phyloP scores from a whole-genome alignment of 2,888 invertebrate genomes.

The Spisula solida region DNA sequence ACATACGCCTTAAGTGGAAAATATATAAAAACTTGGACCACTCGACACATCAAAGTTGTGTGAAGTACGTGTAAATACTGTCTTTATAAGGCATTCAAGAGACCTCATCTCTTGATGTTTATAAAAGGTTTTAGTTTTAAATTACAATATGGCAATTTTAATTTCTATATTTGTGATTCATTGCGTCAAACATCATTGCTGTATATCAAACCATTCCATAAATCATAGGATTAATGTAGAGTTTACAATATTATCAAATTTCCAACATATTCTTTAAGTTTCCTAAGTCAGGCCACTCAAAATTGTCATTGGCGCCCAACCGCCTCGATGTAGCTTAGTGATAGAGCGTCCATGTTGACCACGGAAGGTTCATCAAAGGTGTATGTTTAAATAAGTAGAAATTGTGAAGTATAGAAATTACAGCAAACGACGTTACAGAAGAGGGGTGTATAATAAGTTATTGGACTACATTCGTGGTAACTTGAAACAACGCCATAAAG shows the following conservation, averaged over 20 bases:
- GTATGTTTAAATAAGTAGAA: no score
- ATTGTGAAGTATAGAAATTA: no score
- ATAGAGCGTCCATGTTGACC: no score
- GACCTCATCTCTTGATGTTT: neutral
- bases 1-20: neutral
- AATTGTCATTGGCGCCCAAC: neutral
- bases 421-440: no score
- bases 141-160: conserved; percentile 4
- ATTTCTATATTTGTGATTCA: conserved; percentile 10
- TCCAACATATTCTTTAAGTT: neutral
- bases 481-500: no score
- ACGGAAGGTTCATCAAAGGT: no score
- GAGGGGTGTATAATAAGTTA: no score
- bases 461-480: no score
- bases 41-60: conserved; percentile 13
- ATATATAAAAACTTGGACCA: conserved; percentile 12
- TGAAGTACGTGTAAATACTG: conserved; percentile 12
- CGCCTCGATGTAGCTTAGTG: no score
- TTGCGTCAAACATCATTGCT: neutral
- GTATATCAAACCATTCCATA: neutral
- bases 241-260: neutral
- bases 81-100: neutral
- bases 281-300: neutral
- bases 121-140: neutral
- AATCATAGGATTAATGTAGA: neutral